Evolutionary conservation across 2,888 invertebrate species (phyloP).

Genomic region (Lepidocyrtoides sp.): DNA sequence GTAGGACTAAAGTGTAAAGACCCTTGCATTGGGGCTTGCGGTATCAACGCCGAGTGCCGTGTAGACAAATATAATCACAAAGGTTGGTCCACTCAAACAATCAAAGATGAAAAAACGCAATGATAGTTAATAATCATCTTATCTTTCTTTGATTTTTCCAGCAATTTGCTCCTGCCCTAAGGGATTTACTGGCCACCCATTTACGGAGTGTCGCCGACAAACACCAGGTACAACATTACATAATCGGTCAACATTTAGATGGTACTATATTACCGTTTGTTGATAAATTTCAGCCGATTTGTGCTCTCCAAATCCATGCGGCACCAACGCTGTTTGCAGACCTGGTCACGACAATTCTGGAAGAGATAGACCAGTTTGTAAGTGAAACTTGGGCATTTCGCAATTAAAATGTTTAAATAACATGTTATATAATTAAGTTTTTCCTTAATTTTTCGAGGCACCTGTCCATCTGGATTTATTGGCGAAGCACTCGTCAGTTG

Average conservation of each 20-base stretch:
- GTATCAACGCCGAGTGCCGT: slow-evolving; percentile 91
- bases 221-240: slow-evolving; percentile 81
- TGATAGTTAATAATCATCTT: background rate
- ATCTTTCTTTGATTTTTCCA: slow-evolving; percentile 33
- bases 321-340: slow-evolving; percentile 92
- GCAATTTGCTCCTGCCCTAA: slow-evolving; percentile 89
- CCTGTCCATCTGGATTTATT: slow-evolving; percentile 80
- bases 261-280: background rate
- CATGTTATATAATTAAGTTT: background rate
- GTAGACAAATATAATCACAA: slow-evolving; percentile 87
- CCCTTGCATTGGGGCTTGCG: slow-evolving; percentile 93
- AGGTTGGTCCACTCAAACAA: slow-evolving; percentile 35
- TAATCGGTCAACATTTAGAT: background rate
- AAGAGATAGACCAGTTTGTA: slow-evolving; percentile 89
- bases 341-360: slow-evolving; percentile 94
- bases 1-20: slow-evolving; percentile 93
- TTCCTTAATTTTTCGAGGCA: slow-evolving; percentile 33
- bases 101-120: too few relatives aligned
- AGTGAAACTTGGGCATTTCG: background rate
- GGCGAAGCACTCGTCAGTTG: slow-evolving; percentile 93
- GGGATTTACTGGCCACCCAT: slow-evolving; percentile 96
- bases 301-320: slow-evolving; percentile 94
- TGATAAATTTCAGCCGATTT: slow-evolving; percentile 39
- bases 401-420: too few relatives aligned
- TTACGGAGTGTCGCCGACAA: slow-evolving; percentile 93